Evolutionary conservation across 2,797 vertebrate genomes (phyloP).

Genomic region (Sebastolobus alascanus): DNA sequence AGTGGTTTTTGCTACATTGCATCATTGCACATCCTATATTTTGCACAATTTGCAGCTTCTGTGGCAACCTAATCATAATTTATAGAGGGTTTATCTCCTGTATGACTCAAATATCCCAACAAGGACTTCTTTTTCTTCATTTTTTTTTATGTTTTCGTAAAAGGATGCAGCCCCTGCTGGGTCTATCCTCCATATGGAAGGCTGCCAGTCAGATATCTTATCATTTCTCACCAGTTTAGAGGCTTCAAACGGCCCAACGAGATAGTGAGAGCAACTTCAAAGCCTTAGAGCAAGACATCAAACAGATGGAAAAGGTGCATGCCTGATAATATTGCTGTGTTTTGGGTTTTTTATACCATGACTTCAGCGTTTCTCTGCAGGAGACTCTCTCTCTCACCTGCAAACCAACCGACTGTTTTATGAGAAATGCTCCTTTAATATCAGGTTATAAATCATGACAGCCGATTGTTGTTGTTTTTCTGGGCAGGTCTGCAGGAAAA

Average conservation of each 20-base stretch:
- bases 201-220: conserved; percentile 54
- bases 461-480: conserved; percentile 19
- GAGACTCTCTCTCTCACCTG: not conserved
- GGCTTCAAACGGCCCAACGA: conserved; percentile 46
- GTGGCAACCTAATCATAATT: not conserved
- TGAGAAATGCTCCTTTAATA: conserved; percentile 6
- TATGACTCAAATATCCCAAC: not conserved
- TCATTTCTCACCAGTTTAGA: conserved; percentile 63
- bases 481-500: not conserved
- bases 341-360: not conserved
- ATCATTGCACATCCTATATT: not conserved
- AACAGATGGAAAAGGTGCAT: conserved; percentile 43
- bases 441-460: conserved; percentile 23
- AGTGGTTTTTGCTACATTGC: not conserved
- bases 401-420: not conserved
- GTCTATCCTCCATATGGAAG: conserved; percentile 16
- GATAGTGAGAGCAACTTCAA: conserved; percentile 64
- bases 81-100: not conserved
- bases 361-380: not conserved
- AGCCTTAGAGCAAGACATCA: conserved; percentile 57
- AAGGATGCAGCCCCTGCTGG: not conserved
- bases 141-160: not conserved
- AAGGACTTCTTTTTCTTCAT: not conserved
- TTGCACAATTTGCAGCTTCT: not conserved
- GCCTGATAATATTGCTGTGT: not conserved